A percentile compares a stretch with the other conserved stretches of the same genome.
These are phyloP conservation scores for Aplysina aerophoba DNA, from an alignment of 37 sponge, comb jelly and placozoan genomes.

Conservation along the genomic window DNA sequence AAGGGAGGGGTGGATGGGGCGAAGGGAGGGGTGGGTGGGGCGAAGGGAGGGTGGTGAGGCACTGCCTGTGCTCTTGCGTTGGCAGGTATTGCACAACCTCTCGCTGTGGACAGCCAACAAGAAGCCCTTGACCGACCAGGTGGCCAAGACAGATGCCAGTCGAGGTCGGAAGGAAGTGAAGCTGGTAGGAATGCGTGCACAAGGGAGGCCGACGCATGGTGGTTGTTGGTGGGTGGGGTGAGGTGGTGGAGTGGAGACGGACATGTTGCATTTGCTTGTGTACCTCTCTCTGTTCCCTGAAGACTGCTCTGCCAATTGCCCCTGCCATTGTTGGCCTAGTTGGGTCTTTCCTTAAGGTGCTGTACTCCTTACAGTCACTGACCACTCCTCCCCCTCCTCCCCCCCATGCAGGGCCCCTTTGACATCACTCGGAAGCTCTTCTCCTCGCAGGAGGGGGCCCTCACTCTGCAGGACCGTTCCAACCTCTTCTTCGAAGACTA, in stretches of 20 bases:
- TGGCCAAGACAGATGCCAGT: constrained; percentile 66
- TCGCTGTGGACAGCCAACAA: constrained; percentile 80
- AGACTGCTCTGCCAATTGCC: too few relatives aligned
- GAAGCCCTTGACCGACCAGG: constrained; percentile 49
- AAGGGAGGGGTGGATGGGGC: background rate
- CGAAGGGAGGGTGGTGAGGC: background rate
- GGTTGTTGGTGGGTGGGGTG: too few relatives aligned
- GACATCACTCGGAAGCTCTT: constrained; percentile 86
- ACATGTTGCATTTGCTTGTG: too few relatives aligned
- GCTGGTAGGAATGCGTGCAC: too few relatives aligned
- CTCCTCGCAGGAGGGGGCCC: constrained; percentile 45
- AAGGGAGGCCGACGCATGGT: too few relatives aligned
- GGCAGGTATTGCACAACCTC: constrained; percentile 84
- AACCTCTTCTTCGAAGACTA: constrained; percentile 98
- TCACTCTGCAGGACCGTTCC: constrained; percentile 71
- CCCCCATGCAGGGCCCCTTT: constrained; percentile 92
- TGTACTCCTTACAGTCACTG: background rate
- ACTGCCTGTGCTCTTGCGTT: background rate
- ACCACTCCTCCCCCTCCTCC: constrained; percentile 91
- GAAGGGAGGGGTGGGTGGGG: background rate
- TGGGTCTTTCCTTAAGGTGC: background rate
- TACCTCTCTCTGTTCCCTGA: too few relatives aligned
- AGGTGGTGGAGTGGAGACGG: too few relatives aligned
- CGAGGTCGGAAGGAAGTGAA: background rate
- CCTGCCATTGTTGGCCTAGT: too few relatives aligned